Base-by-base conservation (phyloP, 2,888 invertebrate genomes). In the Matsumyia berberina region DNA sequence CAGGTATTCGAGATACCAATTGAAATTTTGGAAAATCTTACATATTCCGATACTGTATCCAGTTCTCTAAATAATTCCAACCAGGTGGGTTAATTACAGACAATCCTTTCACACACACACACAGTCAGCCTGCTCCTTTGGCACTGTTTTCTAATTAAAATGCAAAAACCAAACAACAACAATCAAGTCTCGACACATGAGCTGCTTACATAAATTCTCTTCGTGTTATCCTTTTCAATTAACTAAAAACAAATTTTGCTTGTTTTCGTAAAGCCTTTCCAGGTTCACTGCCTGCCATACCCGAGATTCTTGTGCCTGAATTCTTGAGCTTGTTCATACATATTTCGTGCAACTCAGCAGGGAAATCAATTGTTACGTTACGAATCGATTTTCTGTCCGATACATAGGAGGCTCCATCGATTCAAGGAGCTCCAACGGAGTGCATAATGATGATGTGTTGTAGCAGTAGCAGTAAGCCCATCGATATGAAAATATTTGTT, bases 141-240 rank as follows among this genome's bases (percentile, higher is more conserved):
- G 24, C 24, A 24, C 24, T 24, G 24, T 3, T 3, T 24, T 24
- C 24, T 24, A 24, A 24, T 46, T 46, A 9, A 46, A 46, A 46
- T 46, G 46, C 46, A 46, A 42, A 6, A 58, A 9, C 12, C 2
- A 2, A 24, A 24, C 24, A 24, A n/a, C 58, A 12, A 8, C 39
- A 51, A 67, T 51, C 55, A 44, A 53, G 15, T 64, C 58, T 12
- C 46, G 29, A 15, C 33, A 49, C 1, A 12, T 31, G 31, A 49
- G 31, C 37, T 39, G 33, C 49, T 64, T 60, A 55, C 15, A 9
- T 33, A 44, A 9, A 15, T 49, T 31, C 39, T 46, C 15, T 29
- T 12, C 11, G 58, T n/a, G n/a, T 51, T 79, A 72, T 66, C 49
- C 64, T 73, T 79, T 46, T 66, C 72, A 66, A 79, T 73, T 58